Evolutionary conservation across 2,888 invertebrate genomes (phyloP), one percentile per base, ranked within the genome.

Genomic region (Teleogryllus oceanicus): DNA sequence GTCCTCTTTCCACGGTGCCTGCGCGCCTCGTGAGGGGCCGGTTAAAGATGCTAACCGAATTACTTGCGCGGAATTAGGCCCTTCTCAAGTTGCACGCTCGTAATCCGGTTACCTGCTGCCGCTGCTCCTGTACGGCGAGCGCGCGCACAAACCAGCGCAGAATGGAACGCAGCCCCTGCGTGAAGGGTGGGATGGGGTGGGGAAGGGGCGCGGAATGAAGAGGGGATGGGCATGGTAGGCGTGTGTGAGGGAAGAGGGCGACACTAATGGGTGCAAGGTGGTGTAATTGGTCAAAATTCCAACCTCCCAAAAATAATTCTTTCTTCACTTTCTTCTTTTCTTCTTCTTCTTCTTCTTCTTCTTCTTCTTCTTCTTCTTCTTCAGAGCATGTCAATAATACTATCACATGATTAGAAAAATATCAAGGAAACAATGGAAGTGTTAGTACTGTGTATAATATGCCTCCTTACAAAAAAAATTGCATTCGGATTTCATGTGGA

Each of bases 21-120:
- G 16, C 13, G 62, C 62, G 11, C n/a, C 62, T 62, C 62, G 62
- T 13, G 62, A 62, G n/a, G 62, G 62, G 62, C 62, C 62, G 62
- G 62, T 62, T 62, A 62, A 62, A 62, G 62, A 62, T 62, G 62
- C 62, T 62, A 62, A 62, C 62, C 62, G 62, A 62, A 62, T 62
- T 62, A 62, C 62, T 37, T n/a, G 62, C 62, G n/a, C 62, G 62
- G 62, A n/a, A 62, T 62, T 62, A 62, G 62, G 62, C 62, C 62
- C 62, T 62, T 62, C 62, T 62, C 62, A 62, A 62, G 62, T 62
- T 62, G 62, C 62, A 62, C 62, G 62, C 62, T 62, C 62, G 62
- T 62, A 62, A 62, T 62, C 62, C 62, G 62, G 62, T 62, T 62
- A 62, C 62, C 62, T 62, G n/a, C 62, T n/a, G 62, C 62, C 16